phyloP scores from a whole-genome alignment of 2,113 vertebrate genomes.

The Corydoras maculifer region DNA sequence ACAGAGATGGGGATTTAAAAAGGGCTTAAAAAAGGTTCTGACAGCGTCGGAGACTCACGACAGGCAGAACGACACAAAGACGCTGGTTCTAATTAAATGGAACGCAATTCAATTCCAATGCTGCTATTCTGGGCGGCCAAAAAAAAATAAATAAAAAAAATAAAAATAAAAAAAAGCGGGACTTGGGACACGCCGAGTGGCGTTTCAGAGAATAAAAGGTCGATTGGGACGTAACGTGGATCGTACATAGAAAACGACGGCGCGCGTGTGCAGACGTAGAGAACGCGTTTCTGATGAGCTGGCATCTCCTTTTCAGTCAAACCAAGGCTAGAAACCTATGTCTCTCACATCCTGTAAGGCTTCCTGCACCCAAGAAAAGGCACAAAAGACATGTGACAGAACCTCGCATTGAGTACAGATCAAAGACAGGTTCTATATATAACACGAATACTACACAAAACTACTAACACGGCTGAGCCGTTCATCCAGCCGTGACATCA shows the following conservation, averaged over 20 bases:
- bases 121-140: no score
- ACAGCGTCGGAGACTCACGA: neutral
- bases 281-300: slow-evolving; percentile 10
- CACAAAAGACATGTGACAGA: neutral
- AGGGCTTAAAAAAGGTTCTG: slow-evolving; percentile 8
- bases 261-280: neutral
- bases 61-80: no score
- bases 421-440: neutral
- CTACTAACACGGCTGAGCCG: no score
- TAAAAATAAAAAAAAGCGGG: no score
- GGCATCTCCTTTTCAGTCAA: slow-evolving; percentile 17
- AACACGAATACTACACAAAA: no score
- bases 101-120: no score
- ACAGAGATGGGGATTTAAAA: slow-evolving; percentile 29
- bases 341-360: slow-evolving; percentile 14
- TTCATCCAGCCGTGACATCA: no score
- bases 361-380: slow-evolving; percentile 23
- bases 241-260: neutral
- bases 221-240: neutral
- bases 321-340: slow-evolving; percentile 28
- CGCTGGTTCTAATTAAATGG: no score
- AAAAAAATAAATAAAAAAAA: no score
- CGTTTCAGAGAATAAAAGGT: no score
- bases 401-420: neutral
- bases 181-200: no score